Evolutionary conservation across 2,888 invertebrate species (phyloP), one percentile per base, ranked within the genome.

Genomic region (Heliothis peltigera): DNA sequence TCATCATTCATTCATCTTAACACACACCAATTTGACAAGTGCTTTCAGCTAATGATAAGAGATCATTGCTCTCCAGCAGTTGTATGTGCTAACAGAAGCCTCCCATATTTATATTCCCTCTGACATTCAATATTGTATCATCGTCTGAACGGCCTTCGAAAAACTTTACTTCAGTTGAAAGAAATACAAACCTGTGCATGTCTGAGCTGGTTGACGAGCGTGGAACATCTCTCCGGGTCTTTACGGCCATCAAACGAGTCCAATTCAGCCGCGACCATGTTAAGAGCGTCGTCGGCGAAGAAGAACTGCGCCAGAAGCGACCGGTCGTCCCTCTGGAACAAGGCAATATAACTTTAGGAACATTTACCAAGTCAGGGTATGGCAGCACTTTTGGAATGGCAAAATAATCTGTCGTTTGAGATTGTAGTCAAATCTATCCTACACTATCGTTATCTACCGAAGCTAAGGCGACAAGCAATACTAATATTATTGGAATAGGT

Each of bases 191-290:
- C 97, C 95, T 99, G 99, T 78, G 98, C 98, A 89, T 98, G 98
- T 60, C 99, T 96, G 80, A 99, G 95, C 89, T 99, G 98, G 91
- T 98, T 99, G 82, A 99, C 99, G 84, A 99, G 96, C 21, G 97
- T 97, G 61, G 99, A 98, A 91, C 99, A 99, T 89, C 99, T 94
- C 89, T 99, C 99, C 0, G 99, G 99, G 89, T 99, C 99, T 85
- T 99, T 98, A 51, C 99, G 96, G n/a, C 99, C 99, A 94, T 99
- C 99, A 93, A 99, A 99, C 83, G 99, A 99, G 95, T 99, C 99
- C 93, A 99, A 92, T 93, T 99, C 99, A 75, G 98, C 97, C 52
- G 99, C 99, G 68, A 99, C 98, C 84, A 97, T 96, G 90, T 99
- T 99, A 81, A 99, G 95, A 35, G 99, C 98, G 88, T 99, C 99